These are phyloP conservation scores for Pelodytes ibericus DNA, from an alignment of 2,797 vertebrate genomes.

Conservation along the genomic window DNA sequence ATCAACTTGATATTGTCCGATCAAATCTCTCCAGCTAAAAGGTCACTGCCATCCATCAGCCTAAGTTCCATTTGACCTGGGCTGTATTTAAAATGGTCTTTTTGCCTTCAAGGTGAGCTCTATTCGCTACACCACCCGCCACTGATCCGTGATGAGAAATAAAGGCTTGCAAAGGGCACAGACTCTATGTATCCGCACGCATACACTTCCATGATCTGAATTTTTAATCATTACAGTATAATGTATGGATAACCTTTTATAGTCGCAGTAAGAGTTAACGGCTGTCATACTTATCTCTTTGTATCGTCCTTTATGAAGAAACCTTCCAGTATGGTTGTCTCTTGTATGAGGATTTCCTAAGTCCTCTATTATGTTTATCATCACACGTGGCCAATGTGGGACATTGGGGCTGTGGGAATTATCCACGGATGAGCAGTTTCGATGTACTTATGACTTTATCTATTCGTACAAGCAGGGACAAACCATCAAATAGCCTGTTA, in stretches of 20 bases:
- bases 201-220: not conserved
- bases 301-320: too few species aligned
- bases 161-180: constrained; percentile 38
- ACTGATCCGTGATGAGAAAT: constrained; percentile 31
- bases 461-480: too few species aligned
- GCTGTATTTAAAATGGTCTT: not conserved
- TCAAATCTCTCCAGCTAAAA: constrained; percentile 29
- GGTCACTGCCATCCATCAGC: constrained; percentile 43
- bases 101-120: constrained; percentile 24
- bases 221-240: not conserved
- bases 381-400: too few species aligned
- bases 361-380: too few species aligned
- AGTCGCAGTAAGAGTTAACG: not conserved
- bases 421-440: too few species aligned
- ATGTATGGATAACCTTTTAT: not conserved
- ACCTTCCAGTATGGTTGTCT: too few species aligned
- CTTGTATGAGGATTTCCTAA: too few species aligned
- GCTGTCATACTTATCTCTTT: too few species aligned
- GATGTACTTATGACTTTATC: too few species aligned
- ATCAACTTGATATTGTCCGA: constrained; percentile 4
- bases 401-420: too few species aligned
- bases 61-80: constrained; percentile 11
- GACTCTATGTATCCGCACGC: not conserved
- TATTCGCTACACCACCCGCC: constrained; percentile 34
- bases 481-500: too few species aligned